Base-by-base conservation (phyloP, 2,113 vertebrate species). In the Notothenia coriiceps region DNA sequence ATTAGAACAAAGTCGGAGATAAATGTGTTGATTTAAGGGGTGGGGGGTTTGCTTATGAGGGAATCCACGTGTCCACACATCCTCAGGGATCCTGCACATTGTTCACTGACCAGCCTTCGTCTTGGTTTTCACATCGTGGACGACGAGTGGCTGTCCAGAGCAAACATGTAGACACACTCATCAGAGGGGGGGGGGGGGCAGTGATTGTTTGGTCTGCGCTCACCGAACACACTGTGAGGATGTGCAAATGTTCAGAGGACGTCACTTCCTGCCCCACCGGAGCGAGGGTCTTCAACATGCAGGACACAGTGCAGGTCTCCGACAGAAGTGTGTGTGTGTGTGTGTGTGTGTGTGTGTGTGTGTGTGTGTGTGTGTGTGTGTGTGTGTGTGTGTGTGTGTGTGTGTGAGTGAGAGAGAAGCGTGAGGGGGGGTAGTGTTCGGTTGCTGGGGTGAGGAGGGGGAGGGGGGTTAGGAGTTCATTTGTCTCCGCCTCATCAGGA, bases 401-500 rank as follows among this genome's bases (percentile, higher is more conserved):
- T 54, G n/a, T n/a, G n/a, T n/a, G n/a, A n/a, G n/a, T n/a, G n/a
- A n/a, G 22, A 22, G 22, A 22, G 52, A 49, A 56, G 76, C 54
- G 62, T n/a, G 70, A 52, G 93, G 88, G 80, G 51, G 92, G 90
- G 61, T 91, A 74, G 79, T 79, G 85, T 86, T 67, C 51, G 55
- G 93, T 90, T 94, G 93, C 85, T 92, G 92, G 89, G 88, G 83
- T 4, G 80, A 82, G 93, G 70, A 87, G 76, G 17, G 7, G 64
- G 77, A 9, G 40, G 59, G 50, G 40, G 25, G 40, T 73, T 18
- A 56, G 67, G 71, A 46, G 77, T 79, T 70, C 62, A 33, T 71
- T 35, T 69, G 79, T 85, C 78, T 79, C 69, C 14, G 74, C 90
- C 80, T 93, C 76, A 95, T 99, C 97, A 99, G 47, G 98, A 99